Base-by-base conservation (phyloP, 2,888 invertebrate genomes). In the Scaptomyza tumidula region DNA sequence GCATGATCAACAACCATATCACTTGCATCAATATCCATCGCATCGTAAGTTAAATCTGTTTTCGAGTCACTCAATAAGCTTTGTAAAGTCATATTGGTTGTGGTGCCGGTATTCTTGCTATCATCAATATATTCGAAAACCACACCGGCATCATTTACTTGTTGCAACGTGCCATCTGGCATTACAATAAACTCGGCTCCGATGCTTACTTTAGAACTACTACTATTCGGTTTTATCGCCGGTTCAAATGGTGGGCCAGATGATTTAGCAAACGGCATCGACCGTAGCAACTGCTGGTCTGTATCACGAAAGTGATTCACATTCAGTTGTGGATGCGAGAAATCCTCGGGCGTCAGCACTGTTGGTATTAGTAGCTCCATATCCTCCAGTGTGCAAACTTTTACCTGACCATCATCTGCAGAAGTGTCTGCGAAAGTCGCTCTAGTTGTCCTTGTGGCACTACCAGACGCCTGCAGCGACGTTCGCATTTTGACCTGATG, bases 81-180 rank as follows among this genome's bases (percentile, higher is more conserved):
- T 7, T 86, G 71, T 10, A 87, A 43, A 3, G 27, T 70, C 16
- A 74, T 31, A 46, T 80, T 80, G 19, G 49, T 14, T 11, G 64
- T 6, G 13, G 46, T 2, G 14, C 29, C 29, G 13, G 35, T 6
- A 27, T 9, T 63, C 39, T 75, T 71, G 46, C 72, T 75, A 45
- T 86, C 80, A 65, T 90, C 86, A 27, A 90, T 90, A 24, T 90
- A 90, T 33, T 90, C 90, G 41, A 90, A 88, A 4, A 90, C 89
- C 33, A 90, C 90, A 27, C 87, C 80, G 24, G 71, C 83, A 50
- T 86, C 80, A 61, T 85, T 78, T 3, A 90, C 75, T 70, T 89
- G 88, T 59, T 90, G 86, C 41, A 90, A 72, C 0, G 83, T 80
- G 4, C 91, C 91, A 71, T 90, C 90, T 1, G 89, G 78, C 80